These are phyloP conservation scores for Frankliniella intonsa DNA, from an alignment of 2,888 invertebrate genomes.

Conservation along the genomic window DNA sequence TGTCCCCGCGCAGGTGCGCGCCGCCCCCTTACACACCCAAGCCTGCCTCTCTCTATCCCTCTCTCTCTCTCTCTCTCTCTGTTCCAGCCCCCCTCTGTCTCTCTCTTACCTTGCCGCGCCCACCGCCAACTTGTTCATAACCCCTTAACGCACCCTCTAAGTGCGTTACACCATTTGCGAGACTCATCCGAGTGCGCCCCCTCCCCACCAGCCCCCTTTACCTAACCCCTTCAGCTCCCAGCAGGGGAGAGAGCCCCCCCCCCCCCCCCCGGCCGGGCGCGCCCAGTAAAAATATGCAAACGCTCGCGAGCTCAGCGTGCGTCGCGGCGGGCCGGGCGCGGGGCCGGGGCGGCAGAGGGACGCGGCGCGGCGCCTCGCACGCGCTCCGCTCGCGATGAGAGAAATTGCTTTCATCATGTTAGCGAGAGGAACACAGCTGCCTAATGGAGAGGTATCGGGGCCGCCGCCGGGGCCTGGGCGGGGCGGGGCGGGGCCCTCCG, in stretches of 20 bases:
- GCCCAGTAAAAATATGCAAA: background rate
- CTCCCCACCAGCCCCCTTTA: no score
- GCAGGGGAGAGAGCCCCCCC: background rate
- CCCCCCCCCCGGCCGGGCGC: background rate
- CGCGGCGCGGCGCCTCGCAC: no score
- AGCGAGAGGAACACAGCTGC: background rate
- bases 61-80: background rate
- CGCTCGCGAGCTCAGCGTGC: background rate
- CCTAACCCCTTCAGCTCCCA: no score
- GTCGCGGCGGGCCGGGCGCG: background rate
- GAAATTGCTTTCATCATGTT: conserved; percentile 1
- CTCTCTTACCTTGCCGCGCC: background rate
- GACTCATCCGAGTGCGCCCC: background rate
- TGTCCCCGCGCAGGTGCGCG: background rate
- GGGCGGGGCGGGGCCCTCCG: background rate
- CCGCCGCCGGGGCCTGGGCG: background rate
- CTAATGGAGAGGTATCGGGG: background rate
- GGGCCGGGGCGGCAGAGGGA: background rate
- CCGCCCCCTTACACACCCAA: background rate
- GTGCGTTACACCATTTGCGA: conserved; percentile 20
- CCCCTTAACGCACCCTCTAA: conserved; percentile 1
- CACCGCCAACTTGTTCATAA: background rate
- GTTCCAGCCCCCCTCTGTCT: background rate
- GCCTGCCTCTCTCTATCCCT: background rate
- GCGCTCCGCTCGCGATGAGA: background rate